phyloP scores from a whole-genome alignment of 2,888 invertebrate species.

The Synergus laeviventris region DNA sequence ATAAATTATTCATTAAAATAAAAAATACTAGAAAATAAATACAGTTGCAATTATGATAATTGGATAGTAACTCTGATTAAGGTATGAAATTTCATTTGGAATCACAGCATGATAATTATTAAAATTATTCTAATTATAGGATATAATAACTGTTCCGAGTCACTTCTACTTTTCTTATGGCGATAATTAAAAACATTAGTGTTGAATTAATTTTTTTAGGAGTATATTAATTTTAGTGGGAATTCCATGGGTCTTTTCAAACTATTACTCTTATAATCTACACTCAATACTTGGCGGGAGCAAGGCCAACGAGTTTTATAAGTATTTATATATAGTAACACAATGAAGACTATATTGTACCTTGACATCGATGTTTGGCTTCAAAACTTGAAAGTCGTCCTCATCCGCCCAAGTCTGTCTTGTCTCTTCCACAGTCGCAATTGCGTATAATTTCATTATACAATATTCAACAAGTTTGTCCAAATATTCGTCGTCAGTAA shows the following conservation, averaged over 20 bases:
- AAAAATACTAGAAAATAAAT: too few relatives aligned
- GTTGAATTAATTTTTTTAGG: neutral
- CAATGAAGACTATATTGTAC: conserved; percentile 74
- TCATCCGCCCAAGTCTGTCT: conserved; percentile 90
- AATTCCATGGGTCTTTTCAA: neutral
- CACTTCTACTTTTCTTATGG: neutral
- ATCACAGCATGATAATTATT: neutral
- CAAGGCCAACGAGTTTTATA: conserved; percentile 5
- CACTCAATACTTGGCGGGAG: neutral
- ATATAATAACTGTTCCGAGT: neutral
- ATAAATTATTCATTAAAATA: too few relatives aligned
- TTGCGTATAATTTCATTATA: conserved; percentile 87
- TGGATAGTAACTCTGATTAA: too few relatives aligned
- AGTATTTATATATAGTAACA: neutral
- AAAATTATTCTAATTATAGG: neutral
- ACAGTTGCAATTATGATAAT: too few relatives aligned
- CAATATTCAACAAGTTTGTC: conserved; percentile 89
- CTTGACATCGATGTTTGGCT: conserved; percentile 83
- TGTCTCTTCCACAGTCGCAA: conserved; percentile 88
- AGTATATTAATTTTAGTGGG: neutral
- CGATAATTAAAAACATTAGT: neutral
- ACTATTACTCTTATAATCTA: neutral
- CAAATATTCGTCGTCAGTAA: conserved; percentile 84
- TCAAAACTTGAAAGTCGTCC: conserved; percentile 88
- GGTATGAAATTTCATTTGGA: neutral